Percentiles rank a stretch among this genome's conserved stretches.
Conservation (phyloP, 2,888 invertebrate genomes). For the Romanomermis culicivorax region DNA sequence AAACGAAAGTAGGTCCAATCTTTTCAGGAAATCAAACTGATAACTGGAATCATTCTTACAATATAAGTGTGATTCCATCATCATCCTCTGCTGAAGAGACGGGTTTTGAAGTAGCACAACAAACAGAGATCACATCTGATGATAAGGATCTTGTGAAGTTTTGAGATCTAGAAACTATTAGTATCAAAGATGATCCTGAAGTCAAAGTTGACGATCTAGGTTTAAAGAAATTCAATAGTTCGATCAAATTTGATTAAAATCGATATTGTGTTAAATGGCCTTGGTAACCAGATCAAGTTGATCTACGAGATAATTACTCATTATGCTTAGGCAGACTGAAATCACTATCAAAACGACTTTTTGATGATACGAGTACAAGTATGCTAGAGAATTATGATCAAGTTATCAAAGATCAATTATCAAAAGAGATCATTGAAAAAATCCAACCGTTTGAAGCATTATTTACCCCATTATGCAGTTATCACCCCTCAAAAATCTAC, state of each 20-base stretch:
- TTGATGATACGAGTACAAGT: background rate
- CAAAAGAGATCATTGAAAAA: background rate
- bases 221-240: background rate
- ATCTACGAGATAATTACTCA: background rate
- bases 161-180: constrained; percentile 5
- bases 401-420: background rate
- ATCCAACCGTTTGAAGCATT: background rate
- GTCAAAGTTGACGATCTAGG: constrained; percentile 2
- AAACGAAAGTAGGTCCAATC: too few relatives aligned
- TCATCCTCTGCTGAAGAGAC: too few relatives aligned
- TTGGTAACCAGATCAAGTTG: background rate
- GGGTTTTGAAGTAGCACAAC: too few relatives aligned
- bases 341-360: background rate
- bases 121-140: background rate
- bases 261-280: constrained; percentile 3
- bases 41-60: too few relatives aligned
- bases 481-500: too few relatives aligned
- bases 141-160: background rate
- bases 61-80: too few relatives aligned
- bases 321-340: background rate
- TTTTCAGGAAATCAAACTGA: too few relatives aligned
- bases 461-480: too few relatives aligned
- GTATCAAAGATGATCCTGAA: constrained; percentile 4
- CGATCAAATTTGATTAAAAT: background rate
- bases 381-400: background rate